These are phyloP conservation scores for fruit fly (Drosophila melanogaster) DNA, from an alignment of 1,140 invertebrate species.

Conservation along the genomic window Release_6_plus_ISO1_MT NT_037436.4:3019501-3020000, in stretches of 20 bases:
- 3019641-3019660: no score
- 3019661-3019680: not conserved
- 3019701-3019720: not conserved
- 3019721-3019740: not conserved
- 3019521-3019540: slow-evolving; percentile 1
- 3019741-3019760: not conserved
- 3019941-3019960: slow-evolving; percentile 26
- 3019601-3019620: no score
- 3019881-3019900: slow-evolving; percentile 16
- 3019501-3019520: slow-evolving; percentile 34
- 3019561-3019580: not conserved
- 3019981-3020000: slow-evolving; percentile 8
- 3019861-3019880: slow-evolving; percentile 47
- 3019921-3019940: slow-evolving; percentile 25
- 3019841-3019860: slow-evolving; percentile 34
- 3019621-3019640: no score
- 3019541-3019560: not conserved
- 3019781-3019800: slow-evolving; percentile 34
- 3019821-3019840: slow-evolving; percentile 37
- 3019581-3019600: not conserved
- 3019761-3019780: slow-evolving; percentile 35
- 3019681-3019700: not conserved
- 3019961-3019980: slow-evolving; percentile 22
- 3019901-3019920: slow-evolving; percentile 11
- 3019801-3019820: slow-evolving; percentile 5